Percentiles rank a stretch among this genome's conserved stretches.
phyloP scores from a whole-genome alignment of 2,888 invertebrate genomes.

The Hyles lineata region DNA sequence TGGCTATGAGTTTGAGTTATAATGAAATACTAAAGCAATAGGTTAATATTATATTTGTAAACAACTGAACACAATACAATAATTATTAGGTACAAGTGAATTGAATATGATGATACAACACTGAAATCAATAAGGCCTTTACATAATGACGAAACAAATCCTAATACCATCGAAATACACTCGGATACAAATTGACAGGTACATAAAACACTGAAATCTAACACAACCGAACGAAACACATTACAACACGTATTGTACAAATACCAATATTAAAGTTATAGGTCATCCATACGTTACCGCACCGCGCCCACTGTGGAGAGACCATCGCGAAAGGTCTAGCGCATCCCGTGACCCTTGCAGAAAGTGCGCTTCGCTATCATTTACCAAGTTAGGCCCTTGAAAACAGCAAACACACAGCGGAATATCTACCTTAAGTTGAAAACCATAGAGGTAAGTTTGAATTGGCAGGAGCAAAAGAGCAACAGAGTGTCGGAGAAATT shows the following conservation, averaged over 20 bases:
- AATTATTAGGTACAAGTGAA: too few relatives aligned
- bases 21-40: too few relatives aligned
- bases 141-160: too few relatives aligned
- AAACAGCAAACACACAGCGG: slow-evolving; percentile 36
- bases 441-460: slow-evolving; percentile 29
- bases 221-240: slow-evolving; percentile 2
- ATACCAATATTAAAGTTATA: slow-evolving; percentile 19
- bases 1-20: too few relatives aligned
- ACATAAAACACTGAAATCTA: slow-evolving; percentile 5
- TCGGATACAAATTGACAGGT: neutral
- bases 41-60: too few relatives aligned
- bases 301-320: slow-evolving; percentile 69
- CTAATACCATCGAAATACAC: neutral
- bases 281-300: slow-evolving; percentile 11
- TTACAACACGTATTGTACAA: slow-evolving; percentile 16
- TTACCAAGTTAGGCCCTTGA: slow-evolving; percentile 46
- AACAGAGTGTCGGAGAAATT: slow-evolving; percentile 54
- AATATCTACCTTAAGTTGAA: slow-evolving; percentile 46
- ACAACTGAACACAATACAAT: too few relatives aligned
- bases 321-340: slow-evolving; percentile 81
- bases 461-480: neutral
- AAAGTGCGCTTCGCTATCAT: slow-evolving; percentile 68
- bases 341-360: slow-evolving; percentile 81
- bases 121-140: too few relatives aligned
- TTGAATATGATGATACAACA: too few relatives aligned